Evolutionary conservation across 2,888 invertebrate species (phyloP).

Genomic region (Stomorhina lunata): DNA sequence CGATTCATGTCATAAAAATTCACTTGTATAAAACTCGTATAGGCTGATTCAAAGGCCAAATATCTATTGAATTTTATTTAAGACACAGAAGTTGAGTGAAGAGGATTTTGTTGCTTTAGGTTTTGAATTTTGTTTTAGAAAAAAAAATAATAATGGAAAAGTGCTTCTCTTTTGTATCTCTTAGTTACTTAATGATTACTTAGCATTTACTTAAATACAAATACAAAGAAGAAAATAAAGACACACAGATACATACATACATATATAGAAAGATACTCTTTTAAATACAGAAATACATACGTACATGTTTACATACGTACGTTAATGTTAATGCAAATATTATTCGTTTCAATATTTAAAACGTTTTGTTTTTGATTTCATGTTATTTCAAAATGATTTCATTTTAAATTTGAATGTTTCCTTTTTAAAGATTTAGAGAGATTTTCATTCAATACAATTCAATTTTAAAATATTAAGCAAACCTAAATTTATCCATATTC

Average conservation of each 20-base stretch:
- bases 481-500: too few relatives aligned
- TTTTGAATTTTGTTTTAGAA: background rate
- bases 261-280: background rate
- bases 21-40: conserved; percentile 30
- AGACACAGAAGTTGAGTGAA: background rate
- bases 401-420: conserved; percentile 27
- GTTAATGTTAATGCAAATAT: background rate
- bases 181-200: conserved; percentile 36
- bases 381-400: conserved; percentile 24
- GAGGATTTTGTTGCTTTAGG: background rate
- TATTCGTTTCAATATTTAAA: background rate
- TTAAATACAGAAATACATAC: too few relatives aligned
- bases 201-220: conserved; percentile 7
- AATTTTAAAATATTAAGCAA: too few relatives aligned
- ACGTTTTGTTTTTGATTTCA: too few relatives aligned
- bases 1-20: conserved; percentile 25
- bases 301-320: background rate
- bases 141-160: background rate
- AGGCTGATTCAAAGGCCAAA: background rate
- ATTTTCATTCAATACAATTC: too few relatives aligned
- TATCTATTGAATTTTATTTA: background rate
- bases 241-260: background rate
- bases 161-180: conserved; percentile 22
- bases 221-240: too few relatives aligned
- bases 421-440: too few relatives aligned